A percentile compares a stretch with the other conserved stretches of the same genome.
Conservation (phyloP, 2,888 invertebrate genomes). For the Aricia artaxerxes region DNA sequence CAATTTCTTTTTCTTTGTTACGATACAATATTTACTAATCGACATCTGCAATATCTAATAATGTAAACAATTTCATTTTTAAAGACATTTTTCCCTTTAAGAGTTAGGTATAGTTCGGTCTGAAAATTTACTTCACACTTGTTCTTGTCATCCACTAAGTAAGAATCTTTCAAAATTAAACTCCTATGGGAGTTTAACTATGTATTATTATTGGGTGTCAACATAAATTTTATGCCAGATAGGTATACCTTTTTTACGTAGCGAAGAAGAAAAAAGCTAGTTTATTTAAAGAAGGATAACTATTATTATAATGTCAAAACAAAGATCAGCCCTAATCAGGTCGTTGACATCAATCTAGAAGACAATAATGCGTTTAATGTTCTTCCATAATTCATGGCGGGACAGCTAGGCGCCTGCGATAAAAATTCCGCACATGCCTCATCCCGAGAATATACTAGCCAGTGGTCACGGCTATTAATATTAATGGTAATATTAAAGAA, state of each 20-base stretch:
- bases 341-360: conserved; percentile 45
- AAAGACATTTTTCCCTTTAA: neutral
- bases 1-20: conserved; percentile 29
- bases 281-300: neutral
- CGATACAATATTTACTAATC: neutral
- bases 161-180: no score
- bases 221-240: no score
- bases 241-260: neutral
- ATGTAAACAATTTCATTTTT: neutral
- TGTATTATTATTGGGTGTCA: no score
- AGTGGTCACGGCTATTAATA: conserved; percentile 24
- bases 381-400: conserved; percentile 67
- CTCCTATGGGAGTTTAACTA: no score
- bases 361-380: conserved; percentile 54
- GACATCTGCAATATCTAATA: neutral
- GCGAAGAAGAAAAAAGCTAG: neutral
- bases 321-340: conserved; percentile 32
- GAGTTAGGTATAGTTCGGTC: no score
- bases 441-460: conserved; percentile 43
- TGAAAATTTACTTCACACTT: no score
- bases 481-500: conserved; percentile 17
- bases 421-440: conserved; percentile 64
- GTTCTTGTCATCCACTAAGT: neutral
- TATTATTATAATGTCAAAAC: neutral
- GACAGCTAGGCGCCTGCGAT: conserved; percentile 52